phyloP scores from a whole-genome alignment of 2,797 vertebrate species.

The Carcharodon carcharias region DNA sequence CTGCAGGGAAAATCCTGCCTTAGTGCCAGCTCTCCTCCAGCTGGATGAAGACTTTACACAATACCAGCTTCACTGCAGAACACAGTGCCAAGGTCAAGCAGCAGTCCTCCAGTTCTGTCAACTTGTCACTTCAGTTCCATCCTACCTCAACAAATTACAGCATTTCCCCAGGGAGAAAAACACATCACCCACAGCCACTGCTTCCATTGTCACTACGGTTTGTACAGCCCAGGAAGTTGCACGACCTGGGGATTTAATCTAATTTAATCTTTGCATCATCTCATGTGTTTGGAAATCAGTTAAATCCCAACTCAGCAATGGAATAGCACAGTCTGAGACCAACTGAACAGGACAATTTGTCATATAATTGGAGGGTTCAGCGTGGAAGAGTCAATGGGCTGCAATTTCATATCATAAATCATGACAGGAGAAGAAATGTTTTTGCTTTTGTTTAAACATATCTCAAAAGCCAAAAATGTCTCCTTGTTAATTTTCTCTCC shows the following conservation, averaged over 20 bases:
- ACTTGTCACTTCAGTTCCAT: conserved; percentile 59
- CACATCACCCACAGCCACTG: conserved; percentile 64
- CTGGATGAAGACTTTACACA: conserved; percentile 77
- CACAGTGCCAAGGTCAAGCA: conserved; percentile 65
- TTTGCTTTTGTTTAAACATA: not conserved
- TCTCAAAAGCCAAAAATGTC: not conserved
- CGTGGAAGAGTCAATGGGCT: not conserved
- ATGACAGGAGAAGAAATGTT: not conserved
- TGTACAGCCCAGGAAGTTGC: conserved; percentile 40
- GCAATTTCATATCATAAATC: not conserved
- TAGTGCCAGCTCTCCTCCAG: no score
- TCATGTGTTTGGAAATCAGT: not conserved
- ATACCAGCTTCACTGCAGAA: conserved; percentile 51
- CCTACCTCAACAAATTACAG: conserved; percentile 73
- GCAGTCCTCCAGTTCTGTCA: conserved; percentile 59
- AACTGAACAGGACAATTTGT: not conserved
- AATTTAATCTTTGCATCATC: not conserved
- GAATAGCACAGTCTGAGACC: not conserved
- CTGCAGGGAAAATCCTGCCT: no score
- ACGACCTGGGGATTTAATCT: conserved; percentile 66
- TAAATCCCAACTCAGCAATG: not conserved
- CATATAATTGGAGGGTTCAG: not conserved
- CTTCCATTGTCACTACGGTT: conserved; percentile 67
- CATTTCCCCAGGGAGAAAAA: conserved; percentile 65
- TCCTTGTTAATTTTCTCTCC: not conserved